Evolutionary conservation across 2,888 invertebrate species (phyloP).

Genomic region (Anarsia innoxiella): DNA sequence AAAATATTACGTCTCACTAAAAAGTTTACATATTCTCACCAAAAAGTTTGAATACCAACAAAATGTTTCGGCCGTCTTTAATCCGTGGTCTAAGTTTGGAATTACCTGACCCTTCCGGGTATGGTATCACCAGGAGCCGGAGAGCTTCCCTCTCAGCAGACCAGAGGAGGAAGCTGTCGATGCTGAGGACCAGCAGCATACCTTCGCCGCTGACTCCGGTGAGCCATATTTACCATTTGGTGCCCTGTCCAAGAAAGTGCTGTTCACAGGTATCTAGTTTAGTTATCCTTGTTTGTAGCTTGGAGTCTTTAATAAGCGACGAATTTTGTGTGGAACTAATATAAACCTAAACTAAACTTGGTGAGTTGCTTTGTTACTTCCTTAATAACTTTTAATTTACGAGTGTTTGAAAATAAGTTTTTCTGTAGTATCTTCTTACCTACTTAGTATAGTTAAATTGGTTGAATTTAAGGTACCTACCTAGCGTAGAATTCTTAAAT

Average conservation of each 20-base stretch:
- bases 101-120: constrained; percentile 46
- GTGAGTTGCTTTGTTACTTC: too few species aligned
- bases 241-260: constrained; percentile 72
- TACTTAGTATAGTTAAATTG: too few species aligned
- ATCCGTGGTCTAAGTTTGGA: constrained; percentile 53
- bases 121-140: constrained; percentile 64
- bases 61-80: constrained; percentile 58
- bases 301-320: not conserved
- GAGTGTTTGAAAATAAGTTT: too few species aligned
- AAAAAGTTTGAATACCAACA: too few species aligned
- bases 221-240: constrained; percentile 75
- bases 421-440: too few species aligned
- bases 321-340: not conserved
- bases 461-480: too few species aligned
- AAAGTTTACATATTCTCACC: too few species aligned
- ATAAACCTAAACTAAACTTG: too few species aligned
- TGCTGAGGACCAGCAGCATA: constrained; percentile 57
- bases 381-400: too few species aligned
- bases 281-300: not conserved
- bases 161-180: constrained; percentile 57
- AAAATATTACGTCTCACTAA: too few species aligned
- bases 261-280: constrained; percentile 64
- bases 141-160: constrained; percentile 63
- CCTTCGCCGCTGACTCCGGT: constrained; percentile 62
- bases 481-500: too few species aligned